These are phyloP conservation scores for Astropecten irregularis DNA, from an alignment of 53 echinoderm and acorn worm genomes.

Conservation along the genomic window DNA sequence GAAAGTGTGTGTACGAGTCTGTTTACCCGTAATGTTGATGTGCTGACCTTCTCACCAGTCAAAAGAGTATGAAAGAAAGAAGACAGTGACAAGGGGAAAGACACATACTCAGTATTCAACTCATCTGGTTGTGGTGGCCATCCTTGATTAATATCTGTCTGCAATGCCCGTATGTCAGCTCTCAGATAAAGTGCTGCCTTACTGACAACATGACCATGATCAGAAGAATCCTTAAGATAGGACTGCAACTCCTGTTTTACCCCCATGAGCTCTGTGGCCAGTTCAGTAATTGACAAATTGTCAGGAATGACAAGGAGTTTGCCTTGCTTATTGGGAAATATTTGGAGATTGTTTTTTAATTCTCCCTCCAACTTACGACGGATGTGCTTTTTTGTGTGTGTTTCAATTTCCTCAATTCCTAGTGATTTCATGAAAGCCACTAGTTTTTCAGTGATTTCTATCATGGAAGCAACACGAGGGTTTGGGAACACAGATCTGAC, in stretches of 20 bases:
- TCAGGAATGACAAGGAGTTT: constrained; percentile 51
- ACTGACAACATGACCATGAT: constrained; percentile 6
- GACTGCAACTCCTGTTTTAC: constrained; percentile 6
- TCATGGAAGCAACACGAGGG: constrained; percentile 25
- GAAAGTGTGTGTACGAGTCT: constrained; percentile 19
- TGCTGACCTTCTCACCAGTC: constrained; percentile 4
- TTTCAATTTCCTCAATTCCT: background rate
- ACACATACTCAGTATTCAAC: background rate
- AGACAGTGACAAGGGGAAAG: constrained; percentile 8
- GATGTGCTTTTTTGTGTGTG: constrained; percentile 46
- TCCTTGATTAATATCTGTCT: background rate
- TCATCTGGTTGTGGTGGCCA: constrained; percentile 52
- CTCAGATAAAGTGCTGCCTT: constrained; percentile 54
- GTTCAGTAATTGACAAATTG: constrained; percentile 26
- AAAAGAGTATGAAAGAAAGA: constrained; percentile 23
- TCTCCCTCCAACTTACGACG: constrained; percentile 39
- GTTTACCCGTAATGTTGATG: background rate
- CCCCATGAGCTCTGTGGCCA: constrained; percentile 9
- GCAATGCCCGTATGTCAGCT: constrained; percentile 25
- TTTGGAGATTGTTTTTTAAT: constrained; percentile 24
- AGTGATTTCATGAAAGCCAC: constrained; percentile 7
- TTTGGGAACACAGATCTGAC: constrained; percentile 6
- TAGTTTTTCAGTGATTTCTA: constrained; percentile 29
- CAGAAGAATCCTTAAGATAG: background rate
- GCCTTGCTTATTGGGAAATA: constrained; percentile 33